Evolutionary conservation across 2,113 vertebrate species (phyloP), one percentile per base, ranked within the genome.

Genomic region (Canis aureus): DNA sequence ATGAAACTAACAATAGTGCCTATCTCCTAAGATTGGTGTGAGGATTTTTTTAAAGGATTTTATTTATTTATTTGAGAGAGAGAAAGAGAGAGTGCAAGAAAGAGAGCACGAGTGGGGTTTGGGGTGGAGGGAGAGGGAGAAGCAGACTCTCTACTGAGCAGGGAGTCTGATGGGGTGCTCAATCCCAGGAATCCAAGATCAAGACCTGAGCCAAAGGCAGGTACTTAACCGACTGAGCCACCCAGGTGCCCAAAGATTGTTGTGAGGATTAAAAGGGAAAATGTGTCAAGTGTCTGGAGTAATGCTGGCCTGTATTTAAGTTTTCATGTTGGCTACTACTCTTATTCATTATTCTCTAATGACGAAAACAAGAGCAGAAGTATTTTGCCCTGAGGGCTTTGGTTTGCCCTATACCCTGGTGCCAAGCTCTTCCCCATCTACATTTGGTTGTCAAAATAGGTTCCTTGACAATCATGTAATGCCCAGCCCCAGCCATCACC

Each of bases 391-490:
- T 76, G 11, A 0, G n/a, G 84, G 38, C 12, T 79, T n/a, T 95
- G 78, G 27, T 87, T 93, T 96, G 80, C 38, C 38, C 67, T 96
- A 89, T 43, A 53, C 94, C 16, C 16, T 23, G 16, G 15, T 74
- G 27, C 55, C 73, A 94, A 86, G 29, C 53, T 82, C 64, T 80
- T 88, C 51, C 20, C n/a, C 10, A 82, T 51, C 78, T 89, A 91
- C 35, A 89, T 79, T 73, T 59, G 81, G 19, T 94, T 97, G 43
- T 82, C 53, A 85, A n/a, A 81, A 51, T 84, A 69, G 62, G 78
- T 89, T 92, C 80, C 32, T 92, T 93, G 25, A 86, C 23, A 91
- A 69, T 20, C 25, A 53, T 25, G 1, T 38, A 83, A 51, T 6
- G 51, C 29, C 12, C 15, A 76, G 35, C 25, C 35, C 4, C 59